A percentile compares a stretch with the other conserved stretches of the same genome.
Evolutionary conservation across 2,113 vertebrate species (phyloP).

Genomic region (Alces alces): DNA sequence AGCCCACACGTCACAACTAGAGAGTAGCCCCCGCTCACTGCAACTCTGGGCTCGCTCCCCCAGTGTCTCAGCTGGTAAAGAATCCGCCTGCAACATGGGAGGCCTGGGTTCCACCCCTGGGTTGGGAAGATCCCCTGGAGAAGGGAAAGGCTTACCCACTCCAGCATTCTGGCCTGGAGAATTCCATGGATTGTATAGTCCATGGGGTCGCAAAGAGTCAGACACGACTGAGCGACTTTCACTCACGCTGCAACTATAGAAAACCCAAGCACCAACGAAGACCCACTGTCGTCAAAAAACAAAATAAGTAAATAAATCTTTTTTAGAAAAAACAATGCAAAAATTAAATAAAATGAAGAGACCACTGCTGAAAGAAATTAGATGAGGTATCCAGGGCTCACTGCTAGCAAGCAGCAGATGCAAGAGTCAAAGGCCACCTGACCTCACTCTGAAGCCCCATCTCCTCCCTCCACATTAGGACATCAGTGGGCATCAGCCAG

Average conservation of each 20-base stretch:
- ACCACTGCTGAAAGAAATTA: neutral
- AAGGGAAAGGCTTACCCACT: neutral
- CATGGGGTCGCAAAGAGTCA: rapidly evolving
- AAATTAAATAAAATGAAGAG: neutral
- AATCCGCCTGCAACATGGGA: rapidly evolving
- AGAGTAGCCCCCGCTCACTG: neutral
- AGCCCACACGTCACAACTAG: rapidly evolving
- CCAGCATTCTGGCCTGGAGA: neutral
- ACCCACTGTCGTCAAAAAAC: neutral
- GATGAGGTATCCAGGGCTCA: neutral
- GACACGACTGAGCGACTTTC: rapidly evolving
- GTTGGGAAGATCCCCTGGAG: neutral
- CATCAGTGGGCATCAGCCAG: neutral
- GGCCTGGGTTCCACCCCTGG: neutral
- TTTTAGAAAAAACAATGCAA: neutral
- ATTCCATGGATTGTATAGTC: neutral
- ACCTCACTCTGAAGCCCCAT: neutral
- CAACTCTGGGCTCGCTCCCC: neutral
- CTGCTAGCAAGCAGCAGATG: neutral
- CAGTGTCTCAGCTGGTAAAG: neutral
- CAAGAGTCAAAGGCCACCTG: neutral
- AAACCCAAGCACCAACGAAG: neutral
- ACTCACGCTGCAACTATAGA: neutral
- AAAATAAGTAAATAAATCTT: neutral
- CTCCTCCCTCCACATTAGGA: neutral